phyloP scores from a whole-genome alignment of 2,797 vertebrate genomes.

The Epinephelus coioides region DNA sequence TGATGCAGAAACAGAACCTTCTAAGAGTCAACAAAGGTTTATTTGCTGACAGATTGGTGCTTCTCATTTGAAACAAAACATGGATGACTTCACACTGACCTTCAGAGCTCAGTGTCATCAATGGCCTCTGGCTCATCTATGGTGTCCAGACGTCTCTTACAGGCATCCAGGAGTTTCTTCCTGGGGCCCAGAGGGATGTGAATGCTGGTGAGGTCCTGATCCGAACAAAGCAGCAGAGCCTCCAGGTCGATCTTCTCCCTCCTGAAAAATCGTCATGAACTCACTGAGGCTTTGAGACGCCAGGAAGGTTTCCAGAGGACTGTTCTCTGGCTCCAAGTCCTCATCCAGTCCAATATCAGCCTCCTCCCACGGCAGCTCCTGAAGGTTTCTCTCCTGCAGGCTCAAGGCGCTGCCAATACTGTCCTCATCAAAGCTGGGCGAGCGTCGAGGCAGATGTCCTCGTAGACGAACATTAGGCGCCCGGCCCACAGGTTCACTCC shows the following conservation, averaged over 20 bases:
- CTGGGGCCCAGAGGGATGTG: slow-evolving; percentile 92
- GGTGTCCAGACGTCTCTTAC: slow-evolving; percentile 88
- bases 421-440: slow-evolving; percentile 89
- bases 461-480: slow-evolving; percentile 81
- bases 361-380: slow-evolving; percentile 93
- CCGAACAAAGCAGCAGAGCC: slow-evolving; percentile 92
- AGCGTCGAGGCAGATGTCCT: slow-evolving; percentile 84
- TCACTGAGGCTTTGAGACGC: slow-evolving; percentile 91
- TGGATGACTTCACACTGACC: slow-evolving; percentile 21
- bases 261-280: slow-evolving; percentile 89
- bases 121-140: slow-evolving; percentile 89
- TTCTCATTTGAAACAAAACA: not conserved
- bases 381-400: slow-evolving; percentile 89
- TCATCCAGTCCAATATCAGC: slow-evolving; percentile 88
- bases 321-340: slow-evolving; percentile 87
- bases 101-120: slow-evolving; percentile 92
- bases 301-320: slow-evolving; percentile 93
- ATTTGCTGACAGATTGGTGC: not conserved
- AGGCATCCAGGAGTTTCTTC: slow-evolving; percentile 95
- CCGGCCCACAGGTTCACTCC: slow-evolving; percentile 73
- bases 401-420: slow-evolving; percentile 93
- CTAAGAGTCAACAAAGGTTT: not conserved
- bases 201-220: slow-evolving; percentile 92
- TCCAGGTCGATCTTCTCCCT: slow-evolving; percentile 94
- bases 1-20: not conserved